Evolutionary conservation across 2,797 vertebrate species (phyloP).

Genomic region (Threskiornis aethiopicus): DNA sequence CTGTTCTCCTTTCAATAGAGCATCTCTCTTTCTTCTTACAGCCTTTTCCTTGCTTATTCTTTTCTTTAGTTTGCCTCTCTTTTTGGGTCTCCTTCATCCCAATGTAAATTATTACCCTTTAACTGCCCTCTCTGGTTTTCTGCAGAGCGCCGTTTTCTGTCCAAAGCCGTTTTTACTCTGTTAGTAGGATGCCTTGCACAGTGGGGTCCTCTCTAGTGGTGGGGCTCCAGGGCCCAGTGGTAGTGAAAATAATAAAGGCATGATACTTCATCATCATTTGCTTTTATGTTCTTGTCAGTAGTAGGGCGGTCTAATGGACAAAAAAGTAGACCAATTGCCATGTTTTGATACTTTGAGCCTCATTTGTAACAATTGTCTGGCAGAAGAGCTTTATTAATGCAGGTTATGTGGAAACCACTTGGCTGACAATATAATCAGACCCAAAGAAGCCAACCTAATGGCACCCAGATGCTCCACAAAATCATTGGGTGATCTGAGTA

Average conservation of each 20-base stretch:
- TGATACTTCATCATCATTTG: neutral
- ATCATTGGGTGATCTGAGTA: neutral
- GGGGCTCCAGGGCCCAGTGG: neutral
- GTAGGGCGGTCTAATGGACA: neutral
- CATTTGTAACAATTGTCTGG: neutral
- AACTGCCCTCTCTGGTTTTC: neutral
- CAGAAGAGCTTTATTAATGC: neutral
- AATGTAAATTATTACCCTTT: neutral
- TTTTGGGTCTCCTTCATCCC: neutral
- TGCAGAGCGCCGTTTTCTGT: neutral
- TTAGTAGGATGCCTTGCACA: neutral
- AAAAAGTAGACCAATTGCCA: neutral
- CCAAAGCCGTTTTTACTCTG: neutral
- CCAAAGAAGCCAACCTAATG: conserved; percentile 3
- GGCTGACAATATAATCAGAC: neutral
- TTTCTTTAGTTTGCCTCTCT: neutral
- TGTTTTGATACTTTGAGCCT: neutral
- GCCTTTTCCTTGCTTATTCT: neutral
- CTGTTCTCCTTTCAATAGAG: neutral
- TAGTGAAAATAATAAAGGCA: neutral
- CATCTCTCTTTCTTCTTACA: neutral
- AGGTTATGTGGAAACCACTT: neutral
- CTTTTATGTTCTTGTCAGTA: conserved; percentile 37
- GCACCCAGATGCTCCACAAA: neutral
- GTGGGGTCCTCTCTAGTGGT: neutral